phyloP scores from a whole-genome alignment of 2,888 invertebrate species.

The Xylota segnis region DNA sequence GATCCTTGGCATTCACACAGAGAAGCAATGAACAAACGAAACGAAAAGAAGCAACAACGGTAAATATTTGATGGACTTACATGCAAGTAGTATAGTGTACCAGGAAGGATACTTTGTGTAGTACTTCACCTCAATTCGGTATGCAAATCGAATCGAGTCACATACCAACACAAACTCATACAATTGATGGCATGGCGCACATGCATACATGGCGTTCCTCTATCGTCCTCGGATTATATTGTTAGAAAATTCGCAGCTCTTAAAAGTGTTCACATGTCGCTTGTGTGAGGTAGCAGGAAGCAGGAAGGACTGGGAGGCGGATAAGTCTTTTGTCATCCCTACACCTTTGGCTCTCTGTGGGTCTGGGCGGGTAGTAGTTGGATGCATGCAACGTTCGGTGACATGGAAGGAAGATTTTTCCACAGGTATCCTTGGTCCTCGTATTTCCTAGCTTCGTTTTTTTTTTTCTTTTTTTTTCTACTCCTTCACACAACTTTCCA shows the following conservation, averaged over 20 bases:
- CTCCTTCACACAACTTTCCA: conserved; percentile 29
- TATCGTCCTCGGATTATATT: conserved; percentile 70
- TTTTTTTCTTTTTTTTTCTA: too few species aligned
- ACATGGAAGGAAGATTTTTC: conserved; percentile 67
- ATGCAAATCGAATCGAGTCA: conserved; percentile 76
- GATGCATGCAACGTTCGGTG: conserved; percentile 39
- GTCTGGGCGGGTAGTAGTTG: not conserved
- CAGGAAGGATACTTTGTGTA: conserved; percentile 71
- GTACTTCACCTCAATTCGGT: conserved; percentile 75
- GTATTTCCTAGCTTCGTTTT: not conserved
- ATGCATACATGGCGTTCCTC: conserved; percentile 14
- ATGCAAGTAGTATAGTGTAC: conserved; percentile 51
- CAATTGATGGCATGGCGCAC: conserved; percentile 75
- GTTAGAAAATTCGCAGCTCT: conserved; percentile 76
- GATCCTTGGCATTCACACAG: conserved; percentile 9
- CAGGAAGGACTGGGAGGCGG: too few species aligned
- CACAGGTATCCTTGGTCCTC: conserved; percentile 58
- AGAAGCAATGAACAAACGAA: conserved; percentile 6
- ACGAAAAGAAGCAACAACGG: conserved; percentile 38
- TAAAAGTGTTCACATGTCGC: conserved; percentile 76
- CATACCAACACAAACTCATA: conserved; percentile 15
- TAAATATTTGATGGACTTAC: conserved; percentile 76
- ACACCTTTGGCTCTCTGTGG: conserved; percentile 14
- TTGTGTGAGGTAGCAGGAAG: conserved; percentile 13
- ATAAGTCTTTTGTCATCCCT: conserved; percentile 60